Base-by-base conservation (phyloP, 2,113 vertebrate species). In the Nipponia nippon region DNA sequence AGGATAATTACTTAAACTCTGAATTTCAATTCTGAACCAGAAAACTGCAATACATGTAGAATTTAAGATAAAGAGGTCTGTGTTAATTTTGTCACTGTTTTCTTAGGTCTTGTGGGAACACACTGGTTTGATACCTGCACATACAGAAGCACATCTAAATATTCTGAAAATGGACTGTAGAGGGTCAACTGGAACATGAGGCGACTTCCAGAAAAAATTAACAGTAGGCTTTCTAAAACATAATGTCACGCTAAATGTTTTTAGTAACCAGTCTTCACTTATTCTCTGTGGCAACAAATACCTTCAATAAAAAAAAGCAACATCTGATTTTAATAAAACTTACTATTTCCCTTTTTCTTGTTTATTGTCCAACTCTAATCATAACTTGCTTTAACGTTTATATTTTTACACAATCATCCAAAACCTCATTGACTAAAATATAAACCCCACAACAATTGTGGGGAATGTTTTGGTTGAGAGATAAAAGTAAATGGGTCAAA, bases 321-420 rank as follows among this genome's bases (percentile, higher is more conserved):
- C 97, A 97, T 97, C 92, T 97, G 98, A 97, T 80, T 97, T 97
- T 92, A 96, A 97, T 96, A 96, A 75, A 96, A 92, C 80, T 79
- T 94, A 90, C 56, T 49, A 93, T 96, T 97, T 95, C 79, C 81
- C 69, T 96, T 97, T 95, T 95, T 92, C 78, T 86, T 97, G 89
- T 97, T 98, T 97, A 97, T 95, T 97, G 92, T 96, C 96, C 92
- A 96, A 96, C 78, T 96, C 95, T 92, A 98, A 98, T 97, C 91
- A 96, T 84, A 97, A 96, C 92, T 95, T 97, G 89, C 94, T 95
- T 94, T 91, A 98, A 96, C 81, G 61, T 95, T 98, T 97, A 80
- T 94, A 97, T 86, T 97, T 98, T 98, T 92, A 97, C 93, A 97
- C 92, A 97, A 92, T 85, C 93, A 97, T 91, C 82, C 94, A 94